Evolutionary conservation across 53 echinoderm and acorn worm genomes (phyloP), one percentile per base, ranked within the genome.

Genomic region (Luidia sarsii): DNA sequence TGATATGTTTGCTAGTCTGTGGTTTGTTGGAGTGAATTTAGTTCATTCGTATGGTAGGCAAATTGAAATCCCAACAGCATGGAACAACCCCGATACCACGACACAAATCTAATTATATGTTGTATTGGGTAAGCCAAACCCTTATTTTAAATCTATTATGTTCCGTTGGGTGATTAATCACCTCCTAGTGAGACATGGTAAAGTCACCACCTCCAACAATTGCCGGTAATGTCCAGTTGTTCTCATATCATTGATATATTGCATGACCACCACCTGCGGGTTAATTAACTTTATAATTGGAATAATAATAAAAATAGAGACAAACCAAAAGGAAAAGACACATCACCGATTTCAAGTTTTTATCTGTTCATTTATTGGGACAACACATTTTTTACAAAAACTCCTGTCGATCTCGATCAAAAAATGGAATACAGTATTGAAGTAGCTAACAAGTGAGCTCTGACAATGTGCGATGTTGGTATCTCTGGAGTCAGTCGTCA

Each of bases 321-420:
- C 25, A n/a, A 57, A 57, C 25, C 8, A 56, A 27, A 4, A 56
- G 25, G 28, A 56, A 56, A 7, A 2, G 55, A 54, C 55, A 54
- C 9, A 29, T 14, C 28, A 57, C 36, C 3, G 37, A 38, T 10
- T 36, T 38, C n/a, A 3, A 14, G 10, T 24, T 77, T 48, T 59
- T 77, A 59, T 46, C 60, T 60, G 28, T 59, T 77, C 61, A 45
- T 77, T 77, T 60, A 60, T 77, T 77, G 77, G 77, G 77, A 77
- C 77, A 61, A 77, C 77, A 77, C 77, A 59, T 41, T 72, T 77
- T 65, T 77, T 77, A 77, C 77, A 77, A 77, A 57, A 60, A 60
- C 28, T 31, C 30, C 38, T 21, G 41, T 74, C 37, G 56, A 74
- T 71, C 71, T 74, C 57, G 56, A 51, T 71, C 50, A 21, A 45